A percentile compares a stretch with the other conserved stretches of the same genome.
Conservation (phyloP, 2,797 vertebrate species). For the Mus caroli region DNA sequence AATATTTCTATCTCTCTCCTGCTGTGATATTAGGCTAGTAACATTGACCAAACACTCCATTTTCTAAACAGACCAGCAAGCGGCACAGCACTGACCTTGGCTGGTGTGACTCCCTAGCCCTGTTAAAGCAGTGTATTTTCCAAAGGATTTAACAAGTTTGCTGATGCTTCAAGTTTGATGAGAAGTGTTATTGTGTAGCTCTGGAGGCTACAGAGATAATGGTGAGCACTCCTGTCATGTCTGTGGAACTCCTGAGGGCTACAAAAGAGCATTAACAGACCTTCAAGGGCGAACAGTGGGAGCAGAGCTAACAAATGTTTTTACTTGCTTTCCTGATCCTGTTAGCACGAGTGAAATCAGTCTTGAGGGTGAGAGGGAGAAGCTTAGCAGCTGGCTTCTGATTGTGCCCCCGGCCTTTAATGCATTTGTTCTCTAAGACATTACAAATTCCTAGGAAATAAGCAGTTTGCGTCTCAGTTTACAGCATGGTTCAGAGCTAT, state of each 20-base stretch:
- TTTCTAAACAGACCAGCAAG: neutral
- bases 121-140: slow-evolving; percentile 42
- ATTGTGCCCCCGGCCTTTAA: neutral
- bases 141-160: slow-evolving; percentile 46
- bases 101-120: neutral
- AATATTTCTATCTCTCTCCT: neutral
- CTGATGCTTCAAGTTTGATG: slow-evolving; percentile 55
- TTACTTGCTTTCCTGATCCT: slow-evolving; percentile 60
- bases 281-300: slow-evolving; percentile 73
- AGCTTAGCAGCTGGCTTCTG: slow-evolving; percentile 59
- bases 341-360: slow-evolving; percentile 68
- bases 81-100: neutral
- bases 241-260: slow-evolving; percentile 43
- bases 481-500: neutral
- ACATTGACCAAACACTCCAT: neutral
- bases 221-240: slow-evolving; percentile 30
- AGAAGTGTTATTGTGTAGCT: slow-evolving; percentile 34
- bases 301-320: slow-evolving; percentile 64
- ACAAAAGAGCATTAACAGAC: slow-evolving; percentile 65
- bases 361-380: slow-evolving; percentile 67
- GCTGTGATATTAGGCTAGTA: neutral
- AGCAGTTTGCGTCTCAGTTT: slow-evolving; percentile 38
- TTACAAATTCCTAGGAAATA: slow-evolving; percentile 17
- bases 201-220: slow-evolving; percentile 35
- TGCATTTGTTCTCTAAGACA: slow-evolving; percentile 53